These are phyloP conservation scores for Glaucopsyche alexis DNA, from an alignment of 2,888 invertebrate genomes.

Conservation along the genomic window DNA sequence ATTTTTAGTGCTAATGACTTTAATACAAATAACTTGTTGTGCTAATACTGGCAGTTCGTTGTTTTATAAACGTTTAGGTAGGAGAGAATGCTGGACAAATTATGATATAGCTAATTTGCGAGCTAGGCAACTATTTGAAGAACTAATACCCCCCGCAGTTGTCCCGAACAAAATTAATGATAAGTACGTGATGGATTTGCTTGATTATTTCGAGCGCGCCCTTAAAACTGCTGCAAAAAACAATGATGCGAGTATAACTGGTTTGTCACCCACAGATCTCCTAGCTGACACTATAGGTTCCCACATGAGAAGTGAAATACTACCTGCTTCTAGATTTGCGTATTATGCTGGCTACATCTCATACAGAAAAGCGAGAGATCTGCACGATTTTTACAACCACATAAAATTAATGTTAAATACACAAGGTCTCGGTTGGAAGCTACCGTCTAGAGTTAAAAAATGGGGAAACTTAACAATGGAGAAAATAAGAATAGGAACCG, in stretches of 20 bases:
- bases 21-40: slow-evolving; percentile 45
- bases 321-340: slow-evolving; percentile 61
- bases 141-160: slow-evolving; percentile 50
- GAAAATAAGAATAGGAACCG: slow-evolving; percentile 56
- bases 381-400: slow-evolving; percentile 56
- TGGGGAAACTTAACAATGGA: slow-evolving; percentile 63
- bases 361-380: slow-evolving; percentile 50
- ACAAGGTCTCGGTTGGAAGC: slow-evolving; percentile 62
- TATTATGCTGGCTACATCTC: slow-evolving; percentile 67
- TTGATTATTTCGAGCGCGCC: slow-evolving; percentile 56
- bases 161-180: slow-evolving; percentile 55
- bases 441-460: slow-evolving; percentile 48
- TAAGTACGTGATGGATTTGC: slow-evolving; percentile 52
- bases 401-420: slow-evolving; percentile 58
- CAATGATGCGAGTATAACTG: neutral
- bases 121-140: slow-evolving; percentile 60
- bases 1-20: slow-evolving; percentile 53
- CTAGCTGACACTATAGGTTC: slow-evolving; percentile 63
- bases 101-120: slow-evolving; percentile 60
- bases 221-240: slow-evolving; percentile 38
- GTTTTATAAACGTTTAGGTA: slow-evolving; percentile 50
- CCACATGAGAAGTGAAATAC: slow-evolving; percentile 57
- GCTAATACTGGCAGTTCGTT: slow-evolving; percentile 60
- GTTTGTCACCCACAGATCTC: slow-evolving; percentile 2
- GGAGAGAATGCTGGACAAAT: slow-evolving; percentile 58